Percentiles rank a stretch among this genome's conserved stretches.
These are phyloP conservation scores for Ceratotherium simum DNA, from an alignment of 2,113 vertebrate species.

Conservation along the genomic window DNA sequence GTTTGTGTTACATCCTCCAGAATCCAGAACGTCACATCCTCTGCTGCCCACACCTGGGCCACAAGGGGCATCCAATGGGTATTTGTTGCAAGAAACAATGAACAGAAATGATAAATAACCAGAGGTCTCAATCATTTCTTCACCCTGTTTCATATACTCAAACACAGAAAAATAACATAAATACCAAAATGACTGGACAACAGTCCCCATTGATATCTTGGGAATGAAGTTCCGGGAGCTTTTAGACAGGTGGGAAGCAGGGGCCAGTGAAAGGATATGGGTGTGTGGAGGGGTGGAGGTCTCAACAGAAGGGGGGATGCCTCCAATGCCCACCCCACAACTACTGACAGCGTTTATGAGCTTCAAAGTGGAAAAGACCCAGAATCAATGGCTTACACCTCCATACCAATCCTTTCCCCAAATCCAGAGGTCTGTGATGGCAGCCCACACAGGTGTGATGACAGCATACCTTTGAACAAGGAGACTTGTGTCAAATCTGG, in stretches of 20 bases:
- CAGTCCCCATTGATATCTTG: accelerated
- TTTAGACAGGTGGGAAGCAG: accelerated
- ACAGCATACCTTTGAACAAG: accelerated
- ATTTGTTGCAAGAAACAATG: neutral
- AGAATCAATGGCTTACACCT: accelerated
- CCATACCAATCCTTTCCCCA: accelerated
- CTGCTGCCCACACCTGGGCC: accelerated
- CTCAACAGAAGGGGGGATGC: accelerated
- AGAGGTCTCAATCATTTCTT: neutral
- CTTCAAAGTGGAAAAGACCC: neutral
- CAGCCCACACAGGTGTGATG: neutral
- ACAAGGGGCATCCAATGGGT: too few relatives aligned
- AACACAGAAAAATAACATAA: neutral
- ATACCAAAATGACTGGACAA: too few relatives aligned
- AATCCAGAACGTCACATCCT: accelerated
- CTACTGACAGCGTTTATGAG: accelerated
- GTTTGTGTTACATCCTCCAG: neutral
- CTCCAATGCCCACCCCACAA: too few relatives aligned
- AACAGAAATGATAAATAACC: neutral
- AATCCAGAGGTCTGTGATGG: too few relatives aligned
- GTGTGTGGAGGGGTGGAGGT: accelerated
- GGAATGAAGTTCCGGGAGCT: neutral
- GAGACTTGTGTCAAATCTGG: accelerated
- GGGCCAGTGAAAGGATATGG: neutral
- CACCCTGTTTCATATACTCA: neutral